Evolutionary conservation across 2,888 invertebrate genomes (phyloP).

Genomic region (Sphinx pinastri): DNA sequence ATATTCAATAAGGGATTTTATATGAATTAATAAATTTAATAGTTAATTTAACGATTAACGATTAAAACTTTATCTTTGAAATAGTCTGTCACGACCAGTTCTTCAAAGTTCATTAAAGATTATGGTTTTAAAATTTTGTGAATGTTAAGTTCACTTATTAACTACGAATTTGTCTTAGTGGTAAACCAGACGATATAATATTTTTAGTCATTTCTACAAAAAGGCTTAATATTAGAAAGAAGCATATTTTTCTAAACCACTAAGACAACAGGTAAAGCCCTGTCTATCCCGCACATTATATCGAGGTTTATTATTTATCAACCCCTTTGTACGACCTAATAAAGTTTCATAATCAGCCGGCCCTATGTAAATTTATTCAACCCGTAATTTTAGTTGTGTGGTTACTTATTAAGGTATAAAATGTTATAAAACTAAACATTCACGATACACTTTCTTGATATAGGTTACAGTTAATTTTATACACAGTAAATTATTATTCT

Average conservation of each 20-base stretch:
- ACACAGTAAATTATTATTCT: background rate
- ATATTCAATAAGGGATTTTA: no score
- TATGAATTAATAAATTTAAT: background rate
- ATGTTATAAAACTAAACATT: background rate
- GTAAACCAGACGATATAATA: no score
- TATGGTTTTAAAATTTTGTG: background rate
- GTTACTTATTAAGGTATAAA: conserved; percentile 6
- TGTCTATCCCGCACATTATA: background rate
- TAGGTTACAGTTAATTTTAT: background rate
- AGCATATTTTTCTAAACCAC: background rate
- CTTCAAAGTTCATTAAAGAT: background rate
- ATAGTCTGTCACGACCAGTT: background rate
- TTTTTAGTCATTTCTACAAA: no score
- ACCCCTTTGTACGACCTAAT: conserved; percentile 2
- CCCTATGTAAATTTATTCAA: conserved; percentile 19
- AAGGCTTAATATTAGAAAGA: no score
- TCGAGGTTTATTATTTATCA: background rate
- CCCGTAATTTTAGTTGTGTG: background rate
- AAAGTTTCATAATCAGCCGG: conserved; percentile 16
- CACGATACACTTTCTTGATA: background rate
- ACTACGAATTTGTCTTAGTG: no score
- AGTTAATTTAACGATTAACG: background rate
- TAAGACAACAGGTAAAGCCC: background rate
- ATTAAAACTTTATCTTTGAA: background rate
- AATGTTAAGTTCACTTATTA: background rate